phyloP scores from a whole-genome alignment of 2,113 vertebrate genomes.

The Eurypyga helias region DNA sequence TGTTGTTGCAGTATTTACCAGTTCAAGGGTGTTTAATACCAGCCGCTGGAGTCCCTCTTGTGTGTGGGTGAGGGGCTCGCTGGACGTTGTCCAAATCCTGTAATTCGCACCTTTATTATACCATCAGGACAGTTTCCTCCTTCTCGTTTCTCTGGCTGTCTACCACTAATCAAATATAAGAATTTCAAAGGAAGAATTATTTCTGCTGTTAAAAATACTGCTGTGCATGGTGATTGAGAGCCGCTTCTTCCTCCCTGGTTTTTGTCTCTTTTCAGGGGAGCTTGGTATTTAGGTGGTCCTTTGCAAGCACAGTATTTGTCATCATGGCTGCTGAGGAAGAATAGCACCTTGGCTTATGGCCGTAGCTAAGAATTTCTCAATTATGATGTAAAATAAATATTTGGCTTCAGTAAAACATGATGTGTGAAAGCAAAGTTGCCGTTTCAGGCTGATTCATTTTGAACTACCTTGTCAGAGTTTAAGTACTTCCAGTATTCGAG shows the following conservation, averaged over 20 bases:
- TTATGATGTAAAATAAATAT: neutral
- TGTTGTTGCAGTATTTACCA: neutral
- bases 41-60: neutral
- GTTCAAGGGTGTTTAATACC: neutral
- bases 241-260: neutral
- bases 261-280: neutral
- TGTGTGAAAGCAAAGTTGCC: neutral
- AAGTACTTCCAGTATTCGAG: neutral
- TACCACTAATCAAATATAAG: neutral
- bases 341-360: neutral
- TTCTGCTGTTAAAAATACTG: neutral
- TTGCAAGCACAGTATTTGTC: neutral
- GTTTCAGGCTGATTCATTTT: neutral
- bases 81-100: neutral
- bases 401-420: neutral
- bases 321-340: neutral
- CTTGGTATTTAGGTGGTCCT: neutral
- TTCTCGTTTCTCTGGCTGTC: neutral
- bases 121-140: neutral
- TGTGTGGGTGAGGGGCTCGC: rapidly evolving
- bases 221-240: neutral
- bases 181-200: neutral
- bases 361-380: neutral
- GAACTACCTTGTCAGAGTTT: neutral
- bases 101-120: neutral